These are phyloP conservation scores for Macrostomum cliftonense DNA, from an alignment of 2,888 invertebrate species.

Conservation along the genomic window DNA sequence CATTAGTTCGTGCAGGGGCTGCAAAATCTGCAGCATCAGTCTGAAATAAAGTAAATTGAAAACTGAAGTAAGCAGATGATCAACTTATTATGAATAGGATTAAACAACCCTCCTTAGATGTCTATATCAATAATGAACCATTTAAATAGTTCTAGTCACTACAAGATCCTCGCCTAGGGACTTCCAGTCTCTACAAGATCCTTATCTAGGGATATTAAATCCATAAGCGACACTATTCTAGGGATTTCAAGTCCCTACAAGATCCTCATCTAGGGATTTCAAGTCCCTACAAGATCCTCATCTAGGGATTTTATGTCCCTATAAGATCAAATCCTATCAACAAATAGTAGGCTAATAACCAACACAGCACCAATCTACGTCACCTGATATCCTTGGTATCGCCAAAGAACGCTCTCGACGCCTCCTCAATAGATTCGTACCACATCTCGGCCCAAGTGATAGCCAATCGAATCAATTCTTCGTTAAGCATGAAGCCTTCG, in stretches of 20 bases:
- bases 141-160: no score
- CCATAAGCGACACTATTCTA: no score
- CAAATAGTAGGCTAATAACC: background rate
- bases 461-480: slow-evolving; percentile 86
- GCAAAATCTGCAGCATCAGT: slow-evolving; percentile 85
- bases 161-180: slow-evolving; percentile 43
- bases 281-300: slow-evolving; percentile 2
- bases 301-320: slow-evolving; percentile 43
- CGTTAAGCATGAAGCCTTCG: slow-evolving; percentile 79
- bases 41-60: slow-evolving; percentile 44
- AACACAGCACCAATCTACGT: no score
- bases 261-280: slow-evolving; percentile 43
- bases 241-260: no score
- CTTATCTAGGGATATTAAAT: slow-evolving; percentile 43
- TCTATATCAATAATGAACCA: no score
- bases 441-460: slow-evolving; percentile 98
- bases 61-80: no score
- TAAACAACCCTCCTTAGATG: no score
- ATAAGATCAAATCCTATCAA: background rate
- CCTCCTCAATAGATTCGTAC: slow-evolving; percentile 74
- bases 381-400: slow-evolving; percentile 43
- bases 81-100: no score
- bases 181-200: slow-evolving; percentile 1
- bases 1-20: slow-evolving; percentile 78
- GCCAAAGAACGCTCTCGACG: slow-evolving; percentile 80